phyloP scores from a whole-genome alignment of 2,797 vertebrate species.

The Silurus lanzhouensis region DNA sequence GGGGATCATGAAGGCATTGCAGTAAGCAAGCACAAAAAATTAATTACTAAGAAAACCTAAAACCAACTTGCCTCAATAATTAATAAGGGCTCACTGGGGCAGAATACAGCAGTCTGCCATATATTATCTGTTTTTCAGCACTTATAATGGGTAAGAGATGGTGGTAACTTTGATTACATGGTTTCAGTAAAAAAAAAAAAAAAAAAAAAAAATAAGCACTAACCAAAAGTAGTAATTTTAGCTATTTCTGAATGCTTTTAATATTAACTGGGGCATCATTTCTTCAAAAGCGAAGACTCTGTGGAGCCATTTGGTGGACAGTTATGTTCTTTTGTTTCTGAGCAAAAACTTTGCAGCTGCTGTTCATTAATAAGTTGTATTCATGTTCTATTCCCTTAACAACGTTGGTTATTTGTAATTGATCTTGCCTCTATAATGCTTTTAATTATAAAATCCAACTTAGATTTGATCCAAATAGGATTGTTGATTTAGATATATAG shows the following conservation, averaged over 20 bases:
- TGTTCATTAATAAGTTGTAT: neutral
- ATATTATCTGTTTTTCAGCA: slow-evolving; percentile 65
- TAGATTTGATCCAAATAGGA: neutral
- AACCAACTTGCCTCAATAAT: slow-evolving; percentile 60
- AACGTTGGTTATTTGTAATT: neutral
- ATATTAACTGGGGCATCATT: slow-evolving; percentile 32
- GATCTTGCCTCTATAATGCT: neutral
- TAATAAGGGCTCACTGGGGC: slow-evolving; percentile 57
- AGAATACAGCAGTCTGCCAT: slow-evolving; percentile 59
- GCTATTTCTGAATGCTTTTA: slow-evolving; percentile 52
- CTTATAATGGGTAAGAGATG: slow-evolving; percentile 58
- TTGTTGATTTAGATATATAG: neutral
- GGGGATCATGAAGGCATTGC: slow-evolving; percentile 20
- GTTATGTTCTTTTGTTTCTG: neutral
- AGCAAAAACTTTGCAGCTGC: slow-evolving; percentile 15
- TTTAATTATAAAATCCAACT: slow-evolving; percentile 9
- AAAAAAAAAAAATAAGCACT: neutral
- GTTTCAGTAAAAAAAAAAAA: slow-evolving; percentile 54
- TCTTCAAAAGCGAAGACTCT: slow-evolving; percentile 26
- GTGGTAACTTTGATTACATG: slow-evolving; percentile 65
- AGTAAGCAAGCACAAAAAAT: slow-evolving; percentile 45
- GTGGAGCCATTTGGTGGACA: slow-evolving; percentile 19
- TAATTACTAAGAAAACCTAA: neutral
- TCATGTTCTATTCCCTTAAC: slow-evolving; percentile 5
- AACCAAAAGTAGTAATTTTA: slow-evolving; percentile 54